Base-by-base conservation (phyloP, 2,113 vertebrate genomes). In the Campylomormyrus numenius region DNA sequence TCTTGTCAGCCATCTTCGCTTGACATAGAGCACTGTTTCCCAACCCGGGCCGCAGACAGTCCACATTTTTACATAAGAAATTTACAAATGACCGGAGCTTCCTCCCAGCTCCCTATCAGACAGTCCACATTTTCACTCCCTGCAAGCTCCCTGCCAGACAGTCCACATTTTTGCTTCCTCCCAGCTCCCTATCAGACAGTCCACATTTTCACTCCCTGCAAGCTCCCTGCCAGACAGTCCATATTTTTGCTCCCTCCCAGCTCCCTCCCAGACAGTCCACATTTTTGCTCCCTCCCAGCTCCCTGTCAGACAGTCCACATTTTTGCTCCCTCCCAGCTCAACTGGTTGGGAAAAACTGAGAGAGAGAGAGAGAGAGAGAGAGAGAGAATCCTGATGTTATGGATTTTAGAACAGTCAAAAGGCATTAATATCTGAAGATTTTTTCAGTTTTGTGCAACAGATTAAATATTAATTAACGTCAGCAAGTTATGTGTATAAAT, bases 401-500 rank as follows among this genome's bases (percentile, higher is more conserved):
- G 42, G 45, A 21, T 87, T 50, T 50, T 15, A n/a, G 8, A 85
- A 46, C 83, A 31, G n/a, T 27, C 24, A 66, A 87, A 87, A 87
- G 85, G 27, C 31, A 52, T 87, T 53, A 35, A 56, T 53, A 87
- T 21, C 49, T 87, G 49, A 52, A 56, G 50, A 27, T 1, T 48
- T 17, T 86, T 48, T 50, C 5, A 91, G 27, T 70, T 70, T 70
- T 31, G 62, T 70, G 53, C 90, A 91, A 89, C 90, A 89, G 88
- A 35, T 66, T 66, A 91, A 91, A 91, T 91, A 89, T 85, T 90
- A 92, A 66, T 92, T 90, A 91, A 92, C 91, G 56, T 48, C 83
- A 85, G 13, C 35, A 90, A 89, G 88, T 46, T 39, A 88, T 93
- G 91, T 92, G 89, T 93, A 92, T 90, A 66, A 92, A 91, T 90